Evolutionary conservation across 2,797 vertebrate genomes (phyloP).

Genomic region (Nothura maculosa): DNA sequence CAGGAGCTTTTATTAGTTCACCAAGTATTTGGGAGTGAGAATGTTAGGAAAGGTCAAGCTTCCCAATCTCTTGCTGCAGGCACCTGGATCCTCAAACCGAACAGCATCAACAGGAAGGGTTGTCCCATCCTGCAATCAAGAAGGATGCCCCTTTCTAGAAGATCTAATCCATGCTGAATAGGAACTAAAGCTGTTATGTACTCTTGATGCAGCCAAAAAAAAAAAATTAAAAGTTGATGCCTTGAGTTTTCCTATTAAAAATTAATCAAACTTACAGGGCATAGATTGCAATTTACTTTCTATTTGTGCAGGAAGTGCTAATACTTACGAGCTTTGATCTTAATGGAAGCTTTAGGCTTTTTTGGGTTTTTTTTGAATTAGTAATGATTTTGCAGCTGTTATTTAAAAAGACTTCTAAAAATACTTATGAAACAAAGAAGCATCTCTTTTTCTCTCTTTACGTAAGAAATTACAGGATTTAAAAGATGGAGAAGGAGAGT

Average conservation of each 20-base stretch:
- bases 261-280: neutral
- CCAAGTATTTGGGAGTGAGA: neutral
- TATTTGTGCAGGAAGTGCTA: neutral
- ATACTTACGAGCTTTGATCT: neutral
- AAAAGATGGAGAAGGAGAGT: neutral
- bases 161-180: neutral
- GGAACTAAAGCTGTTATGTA: neutral
- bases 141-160: neutral
- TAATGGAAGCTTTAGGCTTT: neutral
- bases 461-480: neutral
- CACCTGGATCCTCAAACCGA: neutral
- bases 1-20: neutral
- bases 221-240: neutral
- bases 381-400: neutral
- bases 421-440: neutral
- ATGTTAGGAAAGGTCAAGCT: neutral
- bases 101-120: no score
- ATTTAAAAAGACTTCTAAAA: neutral
- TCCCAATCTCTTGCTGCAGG: neutral
- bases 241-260: neutral
- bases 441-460: neutral
- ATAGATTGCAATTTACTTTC: neutral
- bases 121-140: neutral
- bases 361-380: neutral
- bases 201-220: neutral